phyloP scores from a whole-genome alignment of 1,140 invertebrate genomes.

The Saccostrea glomerata region DNA sequence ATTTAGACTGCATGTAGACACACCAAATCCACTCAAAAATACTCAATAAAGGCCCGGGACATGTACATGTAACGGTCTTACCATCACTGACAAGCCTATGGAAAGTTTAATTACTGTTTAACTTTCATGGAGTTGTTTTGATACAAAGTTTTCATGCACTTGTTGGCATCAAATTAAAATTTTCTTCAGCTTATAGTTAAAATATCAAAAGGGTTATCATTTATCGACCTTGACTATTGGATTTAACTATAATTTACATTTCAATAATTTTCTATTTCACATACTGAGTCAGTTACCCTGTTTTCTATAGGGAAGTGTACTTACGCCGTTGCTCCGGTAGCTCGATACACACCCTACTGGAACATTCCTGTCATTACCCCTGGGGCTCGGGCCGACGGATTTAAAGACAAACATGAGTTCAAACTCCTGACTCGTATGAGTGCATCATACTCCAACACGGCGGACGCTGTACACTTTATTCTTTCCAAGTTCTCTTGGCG shows the following conservation, averaged over 20 bases:
- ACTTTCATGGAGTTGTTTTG: too few relatives aligned
- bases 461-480: constrained; percentile 84
- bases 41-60: too few relatives aligned
- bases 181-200: too few relatives aligned
- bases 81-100: too few relatives aligned
- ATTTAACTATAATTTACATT: background rate
- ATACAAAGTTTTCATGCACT: too few relatives aligned
- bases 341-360: constrained; percentile 91
- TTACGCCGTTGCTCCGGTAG: constrained; percentile 94
- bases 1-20: too few relatives aligned
- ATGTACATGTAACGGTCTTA: too few relatives aligned
- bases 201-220: background rate
- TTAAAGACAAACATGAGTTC: constrained; percentile 78
- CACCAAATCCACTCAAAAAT: too few relatives aligned
- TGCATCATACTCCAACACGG: constrained; percentile 82
- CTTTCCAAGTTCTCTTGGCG: constrained; percentile 87
- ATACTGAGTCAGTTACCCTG: background rate
- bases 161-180: too few relatives aligned
- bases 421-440: constrained; percentile 68
- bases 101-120: too few relatives aligned
- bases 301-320: constrained; percentile 87
- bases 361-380: constrained; percentile 91
- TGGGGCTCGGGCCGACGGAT: constrained; percentile 89
- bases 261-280: background rate
- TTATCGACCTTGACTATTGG: background rate